phyloP scores from a whole-genome alignment of 2,797 vertebrate species.

The Anguilla marmorata region DNA sequence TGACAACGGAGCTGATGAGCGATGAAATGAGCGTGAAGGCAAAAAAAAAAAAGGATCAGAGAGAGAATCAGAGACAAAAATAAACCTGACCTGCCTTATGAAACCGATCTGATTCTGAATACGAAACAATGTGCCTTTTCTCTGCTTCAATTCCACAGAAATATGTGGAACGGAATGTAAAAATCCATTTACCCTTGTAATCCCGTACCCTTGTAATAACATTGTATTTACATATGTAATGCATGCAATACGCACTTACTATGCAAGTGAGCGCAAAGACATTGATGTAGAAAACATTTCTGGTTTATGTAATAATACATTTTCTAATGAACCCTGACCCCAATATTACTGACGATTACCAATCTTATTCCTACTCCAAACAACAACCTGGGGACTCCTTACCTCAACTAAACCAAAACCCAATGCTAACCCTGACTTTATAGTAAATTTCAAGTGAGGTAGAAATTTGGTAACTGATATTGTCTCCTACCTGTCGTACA shows the following conservation, averaged over 20 bases:
- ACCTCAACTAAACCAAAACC: not conserved
- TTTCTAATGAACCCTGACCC: not conserved
- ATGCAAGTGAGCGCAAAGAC: not conserved
- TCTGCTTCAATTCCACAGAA: not conserved
- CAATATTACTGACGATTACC: not conserved
- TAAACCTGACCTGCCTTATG: slow-evolving; percentile 14
- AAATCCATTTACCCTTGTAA: not conserved
- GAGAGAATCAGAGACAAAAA: slow-evolving; percentile 23
- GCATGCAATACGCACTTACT: not conserved
- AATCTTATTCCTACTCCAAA: not conserved
- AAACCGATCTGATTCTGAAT: not conserved
- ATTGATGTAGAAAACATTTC: not conserved
- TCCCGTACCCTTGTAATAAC: not conserved
- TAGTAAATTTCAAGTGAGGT: not conserved
- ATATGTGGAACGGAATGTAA: not conserved
- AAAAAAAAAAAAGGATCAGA: slow-evolving; percentile 3
- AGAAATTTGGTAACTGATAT: not conserved
- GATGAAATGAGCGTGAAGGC: slow-evolving; percentile 67
- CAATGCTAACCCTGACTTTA: not conserved
- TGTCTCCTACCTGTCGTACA: not conserved
- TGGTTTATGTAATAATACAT: not conserved
- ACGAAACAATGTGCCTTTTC: not conserved
- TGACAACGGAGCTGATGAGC: slow-evolving; percentile 80
- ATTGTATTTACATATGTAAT: not conserved
- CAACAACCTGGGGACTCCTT: not conserved